Base-by-base conservation (phyloP, 2,797 vertebrate species). In the Bradypodion pumilum region DNA sequence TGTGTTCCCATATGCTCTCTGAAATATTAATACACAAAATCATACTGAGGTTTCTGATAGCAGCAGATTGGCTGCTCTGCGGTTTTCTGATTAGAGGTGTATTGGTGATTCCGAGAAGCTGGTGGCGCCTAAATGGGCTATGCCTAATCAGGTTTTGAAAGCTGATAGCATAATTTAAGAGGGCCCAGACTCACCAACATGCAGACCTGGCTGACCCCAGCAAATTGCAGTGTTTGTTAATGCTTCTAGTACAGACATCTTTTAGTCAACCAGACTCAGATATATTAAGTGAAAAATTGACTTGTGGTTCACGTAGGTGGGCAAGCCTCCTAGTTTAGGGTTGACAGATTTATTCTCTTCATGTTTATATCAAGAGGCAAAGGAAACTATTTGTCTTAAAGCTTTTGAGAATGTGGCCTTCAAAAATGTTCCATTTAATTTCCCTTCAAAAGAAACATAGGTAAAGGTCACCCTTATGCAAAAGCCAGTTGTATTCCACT, bases 11-110 rank as follows among this genome's bases (percentile, higher is more conserved):
- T 95, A 92, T 92, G 93, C 94, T 94, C 92, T 91, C 89, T 98
- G 95, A 98, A 98, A 98, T 98, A 98, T 98, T 98, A 98, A 98
- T 97, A 96, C 84, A 90, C 93, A 95, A 96, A 97, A 96, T 96
- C 95, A 96, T 96, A 92, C 95, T 97, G 95, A 94, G 96, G 95
- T 95, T 96, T 97, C 95, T 95, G 95, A 96, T 95, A 96, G 96
- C 93, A 94, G 95, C 94, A 94, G 93, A 94, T 96, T 95, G 96
- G 95, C 94, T 97, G 93, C 95, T 93, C 87, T 95, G 94, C 23
- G 94, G 95, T 94, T 96, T 96, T 93, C 94, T 95, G 95, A 95
- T 95, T 93, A 92, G 92, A 94, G 91, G 91, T 95, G 93, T 95
- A 96, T 96, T 94, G 94, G 94, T 92, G 89, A 96, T 98, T 98